phyloP scores from a whole-genome alignment of 2,113 vertebrate species.

The Egretta garzetta region DNA sequence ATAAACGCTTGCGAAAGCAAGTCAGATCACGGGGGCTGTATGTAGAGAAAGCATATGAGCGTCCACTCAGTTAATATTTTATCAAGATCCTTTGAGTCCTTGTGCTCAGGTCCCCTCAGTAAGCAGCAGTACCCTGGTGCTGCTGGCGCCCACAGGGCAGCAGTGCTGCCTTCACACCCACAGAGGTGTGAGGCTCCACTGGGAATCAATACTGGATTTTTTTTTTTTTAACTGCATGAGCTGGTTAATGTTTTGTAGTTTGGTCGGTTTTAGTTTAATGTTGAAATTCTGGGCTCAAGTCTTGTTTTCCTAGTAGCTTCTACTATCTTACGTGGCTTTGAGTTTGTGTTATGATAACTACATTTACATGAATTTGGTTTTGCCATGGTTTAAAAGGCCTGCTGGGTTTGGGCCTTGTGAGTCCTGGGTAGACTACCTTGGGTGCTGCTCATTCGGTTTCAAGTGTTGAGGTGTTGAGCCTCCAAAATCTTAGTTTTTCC shows the following conservation, averaged over 20 bases:
- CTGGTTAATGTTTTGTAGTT: background rate
- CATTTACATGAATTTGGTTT: background rate
- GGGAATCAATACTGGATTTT: background rate
- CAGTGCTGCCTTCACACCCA: background rate
- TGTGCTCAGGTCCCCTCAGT: background rate
- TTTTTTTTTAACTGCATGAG: background rate
- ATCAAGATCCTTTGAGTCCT: too few relatives aligned
- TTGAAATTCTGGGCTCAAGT: background rate
- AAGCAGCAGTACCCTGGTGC: background rate
- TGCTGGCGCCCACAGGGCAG: background rate
- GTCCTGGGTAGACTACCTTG: background rate
- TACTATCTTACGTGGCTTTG: accelerated
- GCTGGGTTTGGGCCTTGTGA: background rate
- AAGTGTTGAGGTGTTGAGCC: background rate
- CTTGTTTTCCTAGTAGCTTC: background rate
- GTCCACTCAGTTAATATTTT: background rate
- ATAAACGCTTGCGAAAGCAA: background rate
- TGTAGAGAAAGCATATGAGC: accelerated
- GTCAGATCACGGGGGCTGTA: background rate
- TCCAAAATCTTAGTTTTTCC: background rate
- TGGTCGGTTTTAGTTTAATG: background rate
- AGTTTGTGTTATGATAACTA: background rate
- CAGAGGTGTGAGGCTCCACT: background rate
- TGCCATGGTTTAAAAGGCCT: background rate
- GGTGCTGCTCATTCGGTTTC: background rate